These are phyloP conservation scores for Chauna torquata DNA, from an alignment of 2,113 vertebrate species.

Conservation along the genomic window DNA sequence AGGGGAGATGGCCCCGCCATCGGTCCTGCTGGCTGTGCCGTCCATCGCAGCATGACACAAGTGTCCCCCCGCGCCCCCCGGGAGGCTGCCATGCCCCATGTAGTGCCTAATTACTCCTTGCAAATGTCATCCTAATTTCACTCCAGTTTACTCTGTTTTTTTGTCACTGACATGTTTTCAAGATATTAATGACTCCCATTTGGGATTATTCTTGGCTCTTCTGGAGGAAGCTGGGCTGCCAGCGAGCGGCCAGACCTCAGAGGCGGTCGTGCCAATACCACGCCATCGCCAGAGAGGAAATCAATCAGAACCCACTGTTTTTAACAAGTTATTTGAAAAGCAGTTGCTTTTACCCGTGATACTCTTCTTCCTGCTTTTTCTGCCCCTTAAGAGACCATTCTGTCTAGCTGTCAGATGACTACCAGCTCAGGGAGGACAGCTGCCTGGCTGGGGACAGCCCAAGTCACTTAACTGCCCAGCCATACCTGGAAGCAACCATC, in stretches of 20 bases:
- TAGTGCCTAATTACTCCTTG: neutral
- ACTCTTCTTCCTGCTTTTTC: neutral
- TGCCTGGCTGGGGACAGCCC: neutral
- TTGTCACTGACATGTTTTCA: neutral
- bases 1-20: neutral
- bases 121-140: neutral
- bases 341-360: neutral
- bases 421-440: neutral
- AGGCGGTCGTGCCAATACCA: neutral
- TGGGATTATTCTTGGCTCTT: neutral
- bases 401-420: neutral
- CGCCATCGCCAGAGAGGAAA: neutral
- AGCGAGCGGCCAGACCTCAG: neutral
- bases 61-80: fast-evolving
- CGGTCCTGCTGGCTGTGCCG: fast-evolving
- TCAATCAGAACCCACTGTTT: neutral
- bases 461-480: neutral
- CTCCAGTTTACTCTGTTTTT: neutral
- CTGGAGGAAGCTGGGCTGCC: neutral
- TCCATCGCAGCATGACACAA: fast-evolving
- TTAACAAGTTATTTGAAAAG: neutral
- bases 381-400: neutral
- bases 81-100: neutral
- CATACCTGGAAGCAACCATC: neutral
- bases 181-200: neutral